Conservation (phyloP, 2,113 vertebrate species). For the Lasiurus borealis region DNA sequence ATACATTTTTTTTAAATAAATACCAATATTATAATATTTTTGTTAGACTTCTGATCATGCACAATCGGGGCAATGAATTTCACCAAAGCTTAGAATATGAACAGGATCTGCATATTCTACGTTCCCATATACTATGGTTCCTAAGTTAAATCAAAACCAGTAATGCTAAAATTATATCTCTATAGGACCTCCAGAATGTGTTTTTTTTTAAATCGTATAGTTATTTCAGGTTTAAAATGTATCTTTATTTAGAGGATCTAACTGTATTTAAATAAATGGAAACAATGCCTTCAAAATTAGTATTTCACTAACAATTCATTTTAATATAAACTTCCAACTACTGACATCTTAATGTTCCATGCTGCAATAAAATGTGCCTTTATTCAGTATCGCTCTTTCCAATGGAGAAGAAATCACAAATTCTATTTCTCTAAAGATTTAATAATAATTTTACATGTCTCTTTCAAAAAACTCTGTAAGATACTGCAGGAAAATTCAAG, state of each 20-base stretch:
- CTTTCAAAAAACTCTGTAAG: slow-evolving; percentile 22
- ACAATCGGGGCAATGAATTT: not conserved
- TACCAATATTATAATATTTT: slow-evolving; percentile 12
- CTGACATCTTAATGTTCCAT: not conserved
- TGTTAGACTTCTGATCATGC: not conserved
- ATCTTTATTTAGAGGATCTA: not conserved
- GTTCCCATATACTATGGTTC: not conserved
- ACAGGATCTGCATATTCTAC: not conserved
- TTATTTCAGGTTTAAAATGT: not conserved
- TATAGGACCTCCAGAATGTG: not conserved
- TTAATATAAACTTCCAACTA: slow-evolving; percentile 20
- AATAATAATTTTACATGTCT: slow-evolving; percentile 10
- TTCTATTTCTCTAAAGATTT: slow-evolving; percentile 20
- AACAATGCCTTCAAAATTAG: not conserved
- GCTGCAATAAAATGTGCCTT: not conserved
- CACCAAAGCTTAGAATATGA: slow-evolving; percentile 20
- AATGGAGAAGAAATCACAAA: slow-evolving; percentile 40
- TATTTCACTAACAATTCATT: slow-evolving; percentile 12
- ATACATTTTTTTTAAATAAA: not conserved
- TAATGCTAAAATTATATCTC: slow-evolving; percentile 39
- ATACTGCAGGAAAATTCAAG: slow-evolving; percentile 23
- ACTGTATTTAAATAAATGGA: not conserved
- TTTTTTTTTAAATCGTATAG: slow-evolving; percentile 38
- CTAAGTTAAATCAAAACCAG: slow-evolving; percentile 21
- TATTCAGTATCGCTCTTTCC: not conserved